Evolutionary conservation across 1,140 invertebrate genomes (phyloP), one percentile per base, ranked within the genome.

Genomic region (Diprion similis): DNA sequence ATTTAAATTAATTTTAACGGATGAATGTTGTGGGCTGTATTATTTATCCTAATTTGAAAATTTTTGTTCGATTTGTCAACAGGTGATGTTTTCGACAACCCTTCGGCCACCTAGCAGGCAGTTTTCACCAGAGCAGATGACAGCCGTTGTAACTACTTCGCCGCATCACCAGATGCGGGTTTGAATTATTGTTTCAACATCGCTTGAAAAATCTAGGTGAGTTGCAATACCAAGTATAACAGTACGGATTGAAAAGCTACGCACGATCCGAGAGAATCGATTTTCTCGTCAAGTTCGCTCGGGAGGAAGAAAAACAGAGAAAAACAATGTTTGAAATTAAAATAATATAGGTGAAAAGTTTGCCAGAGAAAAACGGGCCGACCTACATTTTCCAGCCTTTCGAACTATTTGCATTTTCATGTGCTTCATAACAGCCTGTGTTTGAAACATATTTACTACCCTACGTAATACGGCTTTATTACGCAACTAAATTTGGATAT

Each of bases 21-120:
- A 37, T 37, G 24, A 3, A 37, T 37, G 2, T 37, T 37, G n/a
- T 59, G 11, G 11, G 51, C 51, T 59, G 51, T 6, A 17, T 17
- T 15, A 59, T 15, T 17, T 8, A 59, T 59, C 6, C 4, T 13
- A 59, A 37, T 37, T 1, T 37, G n/a, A 6, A 59, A 15, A 17
- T 59, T 59, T 1, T 59, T 11, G n/a, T 59, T 59, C 51, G 3
- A 8, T 17, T 13, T 59, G 51, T 59, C n/a, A 15, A 59, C 51
- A 59, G 51, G 51, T 59, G 51, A 59, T 59, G 51, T 59, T 59
- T 59, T 59, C 51, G 51, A 59, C 9, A 59, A 59, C 51, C 9
- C n/a, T 59, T 59, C 51, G 4, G 51, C 8, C 51, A 59, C 51
- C 4, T 9, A 15, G 51, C 9, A 59, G 51, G 51, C 51, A 59